Base-by-base conservation (phyloP, 37 sponge, comb jelly and placozoan genomes). In the Amphimedon queenslandica region DNA sequence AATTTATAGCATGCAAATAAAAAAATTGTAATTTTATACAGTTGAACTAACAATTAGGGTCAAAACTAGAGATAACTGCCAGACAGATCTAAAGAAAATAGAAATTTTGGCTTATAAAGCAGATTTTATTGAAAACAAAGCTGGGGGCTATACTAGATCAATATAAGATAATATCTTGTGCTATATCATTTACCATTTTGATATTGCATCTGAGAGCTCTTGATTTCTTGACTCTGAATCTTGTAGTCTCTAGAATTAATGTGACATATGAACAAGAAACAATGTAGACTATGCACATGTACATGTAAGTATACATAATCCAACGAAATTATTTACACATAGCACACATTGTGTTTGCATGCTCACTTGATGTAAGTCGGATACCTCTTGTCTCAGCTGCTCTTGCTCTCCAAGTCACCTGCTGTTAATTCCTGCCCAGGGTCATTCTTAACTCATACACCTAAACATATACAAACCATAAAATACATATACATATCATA, bases 401-500 rank as follows among this genome's bases (percentile, higher is more conserved):
- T 96, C 93, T 66, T 96, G n/a, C 97, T 57, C 78, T 71, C 89
- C 97, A 86, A 3, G 87, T 80, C 28, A 82, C 69, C 77, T 90
- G 93, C 57, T 96, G 93, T 64, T 96, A 93, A 38, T 75, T 27
- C 24, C 91, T 69, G 2, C 79, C 42, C 28, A 96, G 80, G 61
- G 65, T 76, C 57, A 80, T 75, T 21, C 80, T 78, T 57, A 92
- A 73, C 28, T 96, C 97, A 63, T 68, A 63, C 16, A 96, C 43
- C 91, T 96, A 25, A 47, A 47, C 53, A 47, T 13, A 47, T n/a
- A n/a, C n/a, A n/a, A n/a, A n/a, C n/a, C n/a, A n/a, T n/a, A n/a
- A n/a, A n/a, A n/a, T n/a, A n/a, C n/a, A n/a, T n/a, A n/a, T n/a
- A n/a, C n/a, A n/a, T n/a, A n/a, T n/a, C n/a, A n/a, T n/a, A n/a